Evolutionary conservation across 2,888 invertebrate species (phyloP), one percentile per base, ranked within the genome.

Genomic region (Cataglyphis livida): DNA sequence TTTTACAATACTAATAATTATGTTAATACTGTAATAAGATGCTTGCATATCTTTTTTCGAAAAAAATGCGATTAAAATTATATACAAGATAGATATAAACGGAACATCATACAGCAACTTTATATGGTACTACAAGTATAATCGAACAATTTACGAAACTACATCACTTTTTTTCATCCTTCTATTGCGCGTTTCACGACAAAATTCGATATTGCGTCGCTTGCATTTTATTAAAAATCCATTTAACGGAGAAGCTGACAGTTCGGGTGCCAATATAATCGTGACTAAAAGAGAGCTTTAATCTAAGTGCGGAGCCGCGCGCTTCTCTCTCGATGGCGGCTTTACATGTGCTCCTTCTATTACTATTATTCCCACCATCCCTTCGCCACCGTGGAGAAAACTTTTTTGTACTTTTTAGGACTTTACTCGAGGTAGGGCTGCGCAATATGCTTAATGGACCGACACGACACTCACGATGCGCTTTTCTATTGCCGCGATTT

Each of bases 361-460:
- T 82, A 79, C 59, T 59, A 79, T 51, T 64, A 75, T 78, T 65
- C 12, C 35, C 59, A 57, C 54, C 75, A n/a, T 64, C 32, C 9
- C 44, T 41, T 44, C 32, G 28, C 76, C 65, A 9, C 65, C 62
- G 25, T 10, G 44, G 62, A 32, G 66, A 1, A 51, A 1, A 51
- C 28, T 84, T 84, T 76, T 74, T 70, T 35, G 12, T 59, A 18
- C 54, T 81, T 84, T 85, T 81, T 76, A 73, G 84, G 81, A 81
- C 51, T 65, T 70, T 51, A 51, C n/a, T 73, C 61, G 62, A 44
- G 41, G 41, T 54, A 66, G 41, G 73, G 44, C 51, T 65, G 82
- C 41, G 90, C 89, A 90, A 90, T 90, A 86, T 81, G 88, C 84
- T 90, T 90, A 89, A 90, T 90, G 90, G 89, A 90, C 73, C 84